Conservation (phyloP, 2,888 invertebrate species). For the Lucinisca nassula region DNA sequence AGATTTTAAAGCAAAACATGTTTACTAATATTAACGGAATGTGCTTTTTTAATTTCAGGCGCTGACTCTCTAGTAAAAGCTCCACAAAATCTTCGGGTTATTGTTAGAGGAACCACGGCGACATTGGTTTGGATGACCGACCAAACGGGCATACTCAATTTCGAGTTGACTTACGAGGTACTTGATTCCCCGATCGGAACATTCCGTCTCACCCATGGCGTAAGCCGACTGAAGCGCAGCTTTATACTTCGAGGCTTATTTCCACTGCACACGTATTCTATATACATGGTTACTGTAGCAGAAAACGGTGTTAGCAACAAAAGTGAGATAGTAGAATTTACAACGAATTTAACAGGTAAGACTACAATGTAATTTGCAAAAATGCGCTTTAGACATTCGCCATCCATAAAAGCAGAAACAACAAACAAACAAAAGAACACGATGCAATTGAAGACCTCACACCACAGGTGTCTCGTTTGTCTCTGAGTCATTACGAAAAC, state of each 20-base stretch:
- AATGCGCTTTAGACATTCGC: neutral
- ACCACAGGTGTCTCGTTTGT: no score
- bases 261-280: conserved; percentile 61
- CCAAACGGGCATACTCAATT: conserved; percentile 20
- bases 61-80: neutral
- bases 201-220: conserved; percentile 57
- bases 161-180: conserved; percentile 57
- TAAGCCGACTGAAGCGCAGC: conserved; percentile 44
- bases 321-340: conserved; percentile 74
- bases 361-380: no score
- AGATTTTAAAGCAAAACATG: no score
- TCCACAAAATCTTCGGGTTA: conserved; percentile 42
- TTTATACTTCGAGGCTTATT: conserved; percentile 51
- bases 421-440: no score
- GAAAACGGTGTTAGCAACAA: conserved; percentile 72
- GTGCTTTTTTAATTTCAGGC: neutral
- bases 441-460: no score
- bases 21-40: no score
- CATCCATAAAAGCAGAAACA: neutral
- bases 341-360: conserved; percentile 76
- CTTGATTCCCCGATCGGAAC: conserved; percentile 43
- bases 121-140: conserved; percentile 50
- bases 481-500: no score
- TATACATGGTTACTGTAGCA: conserved; percentile 80
- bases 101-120: conserved; percentile 45